Evolutionary conservation across 2,113 vertebrate genomes (phyloP).

Genomic region (Callionymus lyra): DNA sequence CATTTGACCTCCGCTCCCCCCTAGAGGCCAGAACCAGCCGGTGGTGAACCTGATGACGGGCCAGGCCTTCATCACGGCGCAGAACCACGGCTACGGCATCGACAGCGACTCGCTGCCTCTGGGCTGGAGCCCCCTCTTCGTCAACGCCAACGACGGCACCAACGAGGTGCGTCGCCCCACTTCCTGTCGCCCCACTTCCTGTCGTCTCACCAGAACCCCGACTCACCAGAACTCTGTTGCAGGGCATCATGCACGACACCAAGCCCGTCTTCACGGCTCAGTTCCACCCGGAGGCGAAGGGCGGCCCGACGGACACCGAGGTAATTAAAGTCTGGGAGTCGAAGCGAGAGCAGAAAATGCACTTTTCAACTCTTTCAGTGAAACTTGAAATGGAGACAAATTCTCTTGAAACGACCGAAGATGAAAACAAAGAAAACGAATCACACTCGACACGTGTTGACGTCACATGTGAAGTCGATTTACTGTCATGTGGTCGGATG

Average conservation of each 20-base stretch:
- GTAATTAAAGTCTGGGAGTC: conserved; percentile 60
- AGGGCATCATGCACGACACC: conserved; percentile 91
- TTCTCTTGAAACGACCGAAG: no score
- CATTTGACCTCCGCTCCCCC: conserved; percentile 5
- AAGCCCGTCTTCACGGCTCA: conserved; percentile 87
- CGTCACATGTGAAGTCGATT: no score
- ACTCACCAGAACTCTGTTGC: no score
- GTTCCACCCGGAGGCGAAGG: conserved; percentile 89
- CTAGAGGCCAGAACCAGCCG: conserved; percentile 91
- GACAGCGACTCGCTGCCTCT: conserved; percentile 74
- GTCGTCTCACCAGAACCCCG: no score
- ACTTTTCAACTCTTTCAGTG: neutral
- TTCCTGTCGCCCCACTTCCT: no score
- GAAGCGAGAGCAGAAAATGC: conserved; percentile 1
- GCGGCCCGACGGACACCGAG: conserved; percentile 92
- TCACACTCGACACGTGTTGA: no score
- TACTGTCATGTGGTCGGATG: no score
- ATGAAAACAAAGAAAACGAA: no score
- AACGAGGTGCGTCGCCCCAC: conserved; percentile 77
- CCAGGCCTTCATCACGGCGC: conserved; percentile 89
- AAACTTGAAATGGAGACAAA: conserved; percentile 43
- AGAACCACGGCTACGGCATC: conserved; percentile 89
- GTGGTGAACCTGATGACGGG: conserved; percentile 81
- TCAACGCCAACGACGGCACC: conserved; percentile 87
- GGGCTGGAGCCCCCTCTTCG: conserved; percentile 87